Base-by-base conservation (phyloP, 1,140 invertebrate species). In the Wiebesia pumilae region DNA sequence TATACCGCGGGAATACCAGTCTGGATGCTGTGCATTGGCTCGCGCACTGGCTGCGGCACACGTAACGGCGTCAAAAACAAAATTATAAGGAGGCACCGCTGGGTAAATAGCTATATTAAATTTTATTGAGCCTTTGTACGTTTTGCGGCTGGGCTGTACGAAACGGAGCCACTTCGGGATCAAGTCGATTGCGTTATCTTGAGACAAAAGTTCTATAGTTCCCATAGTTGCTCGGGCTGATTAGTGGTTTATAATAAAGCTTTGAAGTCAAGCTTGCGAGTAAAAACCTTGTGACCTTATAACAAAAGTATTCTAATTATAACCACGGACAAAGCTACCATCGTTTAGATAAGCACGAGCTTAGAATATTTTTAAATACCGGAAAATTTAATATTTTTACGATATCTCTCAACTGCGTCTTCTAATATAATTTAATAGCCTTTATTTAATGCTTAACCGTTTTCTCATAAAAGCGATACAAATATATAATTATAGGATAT, bases 1-100 rank as follows among this genome's bases (percentile, higher is more conserved):
- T 75, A 62, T 12, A 21, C 33, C 19, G 21, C 51, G 6, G 38
- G 51, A 43, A 12, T 47, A 27, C 27, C 24, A 62, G 24, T 4
- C 58, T 3, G 21, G 58, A 6, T 24, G 21, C 24, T 14, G 40
- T 1, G 27, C 62, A 14, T 33, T 9, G 30, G 67, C 38, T 35
- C 43, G 71, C 58, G 71, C 73, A 3, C 40, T 19, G 40, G 40
- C 19, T 51, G 43, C 43, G 65, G 81, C 21, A 14, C 84, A 43
- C 78, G 58, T 86, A 86, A 86, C 75, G 84, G 84, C 84, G 69
- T 86, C 84, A 81, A 86, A 86, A 86, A 86, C 79, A 69, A 86
- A 86, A 86, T 86, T 81, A 86, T 86, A 86, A 86, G 84, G 78
- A 58, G n/a, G 24, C 6, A 33, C 12, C 47, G 62, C 3, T 10